Evolutionary conservation across 2,888 invertebrate genomes (phyloP), one percentile per base, ranked within the genome.

Genomic region (Lasioglossum morio): DNA sequence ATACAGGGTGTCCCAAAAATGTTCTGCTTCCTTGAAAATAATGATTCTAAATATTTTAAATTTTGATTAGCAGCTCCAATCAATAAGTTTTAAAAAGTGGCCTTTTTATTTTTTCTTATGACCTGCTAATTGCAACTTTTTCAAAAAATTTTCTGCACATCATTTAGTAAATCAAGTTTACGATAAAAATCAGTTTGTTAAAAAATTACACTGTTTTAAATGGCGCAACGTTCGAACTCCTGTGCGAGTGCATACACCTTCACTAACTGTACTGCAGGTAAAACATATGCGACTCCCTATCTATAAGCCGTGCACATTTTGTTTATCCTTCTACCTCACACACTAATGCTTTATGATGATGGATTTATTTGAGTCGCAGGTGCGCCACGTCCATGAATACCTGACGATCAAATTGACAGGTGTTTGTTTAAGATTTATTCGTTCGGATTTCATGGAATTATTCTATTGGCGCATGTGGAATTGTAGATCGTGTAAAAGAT

Each of bases 211-310:
- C 46, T 46, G 46, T 1, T 46, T 46, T 19, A 19, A 46, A 46
- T 19, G 46, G 4, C 16, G 16, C 53, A 23, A 23, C 23, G 53
- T 23, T 23, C 23, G 23, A 23, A 23, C 57, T 8, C n/a, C n/a
- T 57, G 23, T 4, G 60, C 12, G 7, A 19, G 48, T n/a, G n/a
- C 57, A 4, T 60, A 34, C 30, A 8, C 60, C 84, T 84, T 80
- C 83, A 86, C 89, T 89, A 89, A 88, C 85, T 53, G 76, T 37
- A 57, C 69, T 37, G 78, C 82, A 79, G 79, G 87, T 81, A 48
- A 80, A 63, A 37, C 66, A 72, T 75, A 63, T 63, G 72, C 34
- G 30, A 19, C 27, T 40, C 72, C 72, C 43, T 14, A 30, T 82
- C 30, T 16, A 75, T 74, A 53, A 74, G 48, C 82, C 37, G 19